Percentiles rank a stretch among this genome's conserved stretches.
phyloP scores from a whole-genome alignment of 2,888 invertebrate species.

The Chesias legatella region DNA sequence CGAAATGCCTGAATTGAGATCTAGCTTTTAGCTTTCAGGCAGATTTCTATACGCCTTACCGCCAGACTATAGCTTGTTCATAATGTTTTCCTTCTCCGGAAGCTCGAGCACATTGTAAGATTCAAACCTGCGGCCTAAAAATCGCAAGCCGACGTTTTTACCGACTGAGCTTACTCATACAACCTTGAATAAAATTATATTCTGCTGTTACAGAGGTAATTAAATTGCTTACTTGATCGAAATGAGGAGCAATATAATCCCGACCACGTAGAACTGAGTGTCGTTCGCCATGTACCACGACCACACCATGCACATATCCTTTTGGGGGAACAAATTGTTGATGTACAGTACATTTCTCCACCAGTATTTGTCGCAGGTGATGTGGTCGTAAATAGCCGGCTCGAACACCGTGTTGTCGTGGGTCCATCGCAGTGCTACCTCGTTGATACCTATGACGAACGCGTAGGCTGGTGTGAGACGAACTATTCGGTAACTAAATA shows the following conservation, averaged over 20 bases:
- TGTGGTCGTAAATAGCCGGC: conserved; percentile 84
- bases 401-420: conserved; percentile 87
- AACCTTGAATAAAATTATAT: too few species aligned
- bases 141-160: too few species aligned
- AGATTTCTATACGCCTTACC: too few species aligned
- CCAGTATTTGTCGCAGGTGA: conserved; percentile 89
- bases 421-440: conserved; percentile 85
- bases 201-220: neutral
- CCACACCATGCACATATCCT: conserved; percentile 91
- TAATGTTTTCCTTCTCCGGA: too few species aligned
- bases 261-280: conserved; percentile 87
- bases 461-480: conserved; percentile 91
- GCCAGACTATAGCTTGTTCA: too few species aligned
- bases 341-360: conserved; percentile 92
- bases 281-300: conserved; percentile 92
- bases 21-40: too few species aligned
- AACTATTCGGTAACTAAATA: conserved; percentile 80
- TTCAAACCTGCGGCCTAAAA: too few species aligned
- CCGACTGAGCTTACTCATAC: too few species aligned
- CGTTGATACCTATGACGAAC: conserved; percentile 87
- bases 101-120: too few species aligned
- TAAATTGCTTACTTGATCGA: conserved; percentile 82
- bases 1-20: too few species aligned
- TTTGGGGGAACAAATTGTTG: conserved; percentile 88
- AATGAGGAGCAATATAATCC: conserved; percentile 82